Evolutionary conservation across 2,888 invertebrate genomes (phyloP), one percentile per base, ranked within the genome.

Genomic region (Philonicus albiceps): DNA sequence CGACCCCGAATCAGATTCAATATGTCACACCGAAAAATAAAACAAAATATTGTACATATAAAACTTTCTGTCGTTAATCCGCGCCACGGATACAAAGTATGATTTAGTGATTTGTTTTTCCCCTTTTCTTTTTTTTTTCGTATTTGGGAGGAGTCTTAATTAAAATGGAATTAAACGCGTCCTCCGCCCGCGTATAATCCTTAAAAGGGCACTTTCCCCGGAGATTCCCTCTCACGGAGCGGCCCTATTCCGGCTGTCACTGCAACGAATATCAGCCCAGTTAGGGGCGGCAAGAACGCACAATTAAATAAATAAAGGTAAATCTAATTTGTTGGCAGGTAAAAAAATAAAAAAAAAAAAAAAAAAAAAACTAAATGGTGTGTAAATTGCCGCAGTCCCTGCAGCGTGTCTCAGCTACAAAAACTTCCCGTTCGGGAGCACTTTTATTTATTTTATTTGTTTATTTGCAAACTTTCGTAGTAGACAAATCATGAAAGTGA

Each of bases 1-100:
- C 64, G n/a, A 49, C 49, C 53, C 53, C 53, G 40, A 22, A 11
- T 80, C 27, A 13, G 43, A 30, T 49, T 80, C 37, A 74, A 49
- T 80, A 80, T 53, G 80, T 80, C 80, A 80, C 80, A 80, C 76
- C 27, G 53, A 80, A 49, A 49, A 49, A 37, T 13, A 16, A 43
- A 43, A 13, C n/a, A n/a, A n/a, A n/a, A n/a, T n/a, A n/a, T n/a
- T 49, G 80, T 81, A 64, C 53, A 81, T 30, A 49, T 55, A 81
- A 34, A 81, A 27, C 81, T 43, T 19, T 55, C 55, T 19, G 55
- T 19, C 22, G 55, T 55, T 55, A 27, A 19, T 64, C 64, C 27
- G 64, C 64, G 64, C 11, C 22, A 55, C 22, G 7, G 55, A 55
- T 22, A 37, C 37, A 37, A 64, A 49, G 19, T n/a, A 27, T 64